These are phyloP conservation scores for Sinocyclocheilus grahami DNA, from an alignment of 2,113 vertebrate genomes.

Conservation along the genomic window DNA sequence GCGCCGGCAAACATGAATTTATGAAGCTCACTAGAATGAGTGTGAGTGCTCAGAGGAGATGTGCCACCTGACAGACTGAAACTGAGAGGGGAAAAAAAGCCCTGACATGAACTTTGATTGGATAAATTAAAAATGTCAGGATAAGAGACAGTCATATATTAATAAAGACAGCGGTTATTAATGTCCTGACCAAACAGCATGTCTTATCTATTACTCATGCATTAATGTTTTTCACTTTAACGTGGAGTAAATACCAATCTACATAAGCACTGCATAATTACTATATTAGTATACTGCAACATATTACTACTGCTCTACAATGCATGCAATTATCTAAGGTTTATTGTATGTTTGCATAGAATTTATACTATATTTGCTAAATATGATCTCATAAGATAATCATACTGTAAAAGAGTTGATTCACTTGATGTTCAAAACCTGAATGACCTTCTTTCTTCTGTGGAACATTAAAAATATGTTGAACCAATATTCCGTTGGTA, in stretches of 20 bases:
- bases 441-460: neutral
- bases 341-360: conserved; percentile 2
- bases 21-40: conserved; percentile 31
- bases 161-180: conserved; percentile 8
- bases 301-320: neutral
- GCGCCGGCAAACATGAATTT: neutral
- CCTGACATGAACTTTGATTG: conserved; percentile 1
- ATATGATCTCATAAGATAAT: neutral
- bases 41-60: conserved; percentile 5
- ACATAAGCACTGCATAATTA: neutral
- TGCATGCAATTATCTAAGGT: neutral
- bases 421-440: neutral
- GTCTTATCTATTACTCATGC: conserved; percentile 1
- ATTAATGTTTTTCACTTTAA: neutral
- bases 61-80: conserved; percentile 29
- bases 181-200: neutral
- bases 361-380: conserved; percentile 1
- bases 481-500: too few species aligned
- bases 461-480: too few species aligned
- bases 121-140: conserved; percentile 1
- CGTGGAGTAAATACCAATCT: neutral
- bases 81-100: neutral
- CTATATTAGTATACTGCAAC: neutral
- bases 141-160: neutral
- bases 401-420: neutral